Base-by-base conservation (phyloP, 2,797 vertebrate species). In the Gobio occitaniae region DNA sequence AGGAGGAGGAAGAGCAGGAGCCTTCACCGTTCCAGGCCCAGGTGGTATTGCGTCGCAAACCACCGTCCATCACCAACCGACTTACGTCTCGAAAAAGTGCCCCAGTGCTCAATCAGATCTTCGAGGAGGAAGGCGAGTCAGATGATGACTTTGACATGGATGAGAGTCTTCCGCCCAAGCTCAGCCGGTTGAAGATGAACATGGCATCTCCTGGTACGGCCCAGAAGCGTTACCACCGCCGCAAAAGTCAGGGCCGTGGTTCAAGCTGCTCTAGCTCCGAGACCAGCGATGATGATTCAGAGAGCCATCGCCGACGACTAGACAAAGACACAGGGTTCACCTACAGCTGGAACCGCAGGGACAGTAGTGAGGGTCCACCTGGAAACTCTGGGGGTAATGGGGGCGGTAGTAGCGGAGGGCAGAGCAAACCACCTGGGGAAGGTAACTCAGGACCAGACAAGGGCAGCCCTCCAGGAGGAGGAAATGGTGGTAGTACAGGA, bases 231-330 rank as follows among this genome's bases (percentile, higher is more conserved):
- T 99, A 97, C 88, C 97, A 97, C 89, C 95, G 97, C 0, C 92
- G 97, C 91, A 99, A 99, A 94, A 99, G 97, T 90, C 98, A 99
- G 93, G 97, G 97, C 0, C 95, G 98, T 0, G 98, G 97, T 65
- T 99, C 98, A 0, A 99, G 98, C 0, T 99, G 98, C 90, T 99
- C 98, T 68, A 99, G 98, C 92, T 99, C 98, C 0, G 98, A 99
- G 94, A 99, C 98, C 0, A 99, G 98, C 0, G 98, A 99, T 0
- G 98, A 99, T 0, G 98, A 99, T 93, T 99, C 98, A 0, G 98
- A 99, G 90, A 99, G 97, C 50, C 96, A 97, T 88, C 95, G 97
- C 0, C 94, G 98, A 7, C 96, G 97, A 6, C 94, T 98, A 0
- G 98, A 99, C 84, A 98, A 98, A 86, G 98, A 99, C 80, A 93